phyloP scores from a whole-genome alignment of 1,140 invertebrate species.

The Drosophila sproati region DNA sequence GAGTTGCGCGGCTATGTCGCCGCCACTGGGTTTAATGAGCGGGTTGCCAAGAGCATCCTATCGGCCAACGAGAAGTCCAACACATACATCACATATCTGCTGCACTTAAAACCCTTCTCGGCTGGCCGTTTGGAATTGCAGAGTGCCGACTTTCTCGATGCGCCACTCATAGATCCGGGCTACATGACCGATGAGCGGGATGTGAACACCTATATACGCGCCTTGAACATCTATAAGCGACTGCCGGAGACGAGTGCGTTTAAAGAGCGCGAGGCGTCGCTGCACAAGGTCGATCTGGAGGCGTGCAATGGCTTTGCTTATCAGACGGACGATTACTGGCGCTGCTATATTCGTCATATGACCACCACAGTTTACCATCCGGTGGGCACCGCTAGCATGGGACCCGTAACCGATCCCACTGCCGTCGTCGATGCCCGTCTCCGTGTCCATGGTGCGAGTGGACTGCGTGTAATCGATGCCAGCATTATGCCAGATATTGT shows the following conservation, averaged over 20 bases:
- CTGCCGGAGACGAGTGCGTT: slow-evolving; percentile 86
- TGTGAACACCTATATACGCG: slow-evolving; percentile 89
- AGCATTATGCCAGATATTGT: slow-evolving; percentile 92
- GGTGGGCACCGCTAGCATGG: slow-evolving; percentile 92
- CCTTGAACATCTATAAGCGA: slow-evolving; percentile 86
- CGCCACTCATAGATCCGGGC: slow-evolving; percentile 92
- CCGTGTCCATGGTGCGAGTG: slow-evolving; percentile 88
- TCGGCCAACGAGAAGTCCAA: slow-evolving; percentile 84
- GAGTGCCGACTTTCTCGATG: slow-evolving; percentile 77
- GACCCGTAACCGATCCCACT: slow-evolving; percentile 86
- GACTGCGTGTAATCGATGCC: slow-evolving; percentile 91
- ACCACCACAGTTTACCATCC: slow-evolving; percentile 89
- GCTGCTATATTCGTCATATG: slow-evolving; percentile 87
- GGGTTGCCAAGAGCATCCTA: slow-evolving; percentile 83
- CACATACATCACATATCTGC: slow-evolving; percentile 84
- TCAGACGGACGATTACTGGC: slow-evolving; percentile 87
- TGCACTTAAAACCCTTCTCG: slow-evolving; percentile 86
- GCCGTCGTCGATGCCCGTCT: slow-evolving; percentile 89
- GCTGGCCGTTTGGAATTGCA: slow-evolving; percentile 84
- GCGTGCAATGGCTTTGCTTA: slow-evolving; percentile 84
- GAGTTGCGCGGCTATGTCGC: slow-evolving; percentile 73
- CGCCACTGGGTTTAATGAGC: slow-evolving; percentile 84
- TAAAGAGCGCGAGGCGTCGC: slow-evolving; percentile 84
- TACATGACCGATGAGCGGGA: slow-evolving; percentile 92
- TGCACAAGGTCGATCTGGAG: slow-evolving; percentile 84